phyloP scores from a whole-genome alignment of 2,888 invertebrate genomes.

The Lissonota sp. region DNA sequence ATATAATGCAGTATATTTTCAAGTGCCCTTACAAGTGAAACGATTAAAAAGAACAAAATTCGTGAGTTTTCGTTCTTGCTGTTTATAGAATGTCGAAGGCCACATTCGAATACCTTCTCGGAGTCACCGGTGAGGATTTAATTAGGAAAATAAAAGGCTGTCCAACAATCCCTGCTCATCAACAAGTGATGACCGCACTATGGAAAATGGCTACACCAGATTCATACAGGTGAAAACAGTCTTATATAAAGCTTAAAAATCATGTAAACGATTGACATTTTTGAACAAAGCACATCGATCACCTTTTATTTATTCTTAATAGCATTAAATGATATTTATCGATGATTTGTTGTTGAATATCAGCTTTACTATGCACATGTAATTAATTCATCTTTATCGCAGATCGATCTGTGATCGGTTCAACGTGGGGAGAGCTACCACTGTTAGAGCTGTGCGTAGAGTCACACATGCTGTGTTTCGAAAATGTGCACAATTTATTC shows the following conservation, averaged over 20 bases:
- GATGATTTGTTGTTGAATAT: no score
- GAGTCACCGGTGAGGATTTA: background rate
- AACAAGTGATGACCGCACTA: slow-evolving; percentile 37
- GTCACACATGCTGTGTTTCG: slow-evolving; percentile 58
- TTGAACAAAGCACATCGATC: no score
- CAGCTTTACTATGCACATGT: no score
- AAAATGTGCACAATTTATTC: slow-evolving; percentile 59
- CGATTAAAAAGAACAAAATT: no score
- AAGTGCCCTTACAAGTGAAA: no score
- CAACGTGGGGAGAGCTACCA: slow-evolving; percentile 66
- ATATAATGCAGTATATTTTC: no score
- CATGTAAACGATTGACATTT: no score
- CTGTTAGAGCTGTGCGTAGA: slow-evolving; percentile 61
- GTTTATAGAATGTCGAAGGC: slow-evolving; percentile 1
- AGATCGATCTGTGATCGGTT: slow-evolving; percentile 68
- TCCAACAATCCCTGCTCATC: slow-evolving; percentile 28
- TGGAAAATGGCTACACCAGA: slow-evolving; percentile 59
- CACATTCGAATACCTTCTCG: background rate
- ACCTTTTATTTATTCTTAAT: no score
- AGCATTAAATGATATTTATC: no score
- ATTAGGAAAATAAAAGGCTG: slow-evolving; percentile 1
- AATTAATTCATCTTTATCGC: no score
- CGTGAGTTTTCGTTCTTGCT: no score
- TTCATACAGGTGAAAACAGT: slow-evolving; percentile 65
- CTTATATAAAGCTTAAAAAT: no score